Percentiles rank a stretch among this genome's conserved stretches.
phyloP scores from a whole-genome alignment of 1,140 invertebrate genomes.

The Homalodisca vitripennis region DNA sequence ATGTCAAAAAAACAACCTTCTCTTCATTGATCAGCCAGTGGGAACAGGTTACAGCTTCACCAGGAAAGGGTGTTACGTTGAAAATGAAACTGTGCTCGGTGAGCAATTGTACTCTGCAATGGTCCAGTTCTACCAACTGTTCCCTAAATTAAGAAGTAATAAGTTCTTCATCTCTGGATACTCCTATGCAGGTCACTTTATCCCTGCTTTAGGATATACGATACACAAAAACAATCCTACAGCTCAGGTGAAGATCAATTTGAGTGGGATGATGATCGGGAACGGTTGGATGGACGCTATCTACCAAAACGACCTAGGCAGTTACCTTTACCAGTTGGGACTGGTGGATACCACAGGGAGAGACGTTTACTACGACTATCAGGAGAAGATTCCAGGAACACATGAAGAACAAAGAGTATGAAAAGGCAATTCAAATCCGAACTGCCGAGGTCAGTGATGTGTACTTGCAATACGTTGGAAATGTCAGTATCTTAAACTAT shows the following conservation, averaged over 20 bases:
- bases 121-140: constrained; percentile 68
- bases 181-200: constrained; percentile 84
- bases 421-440: neutral
- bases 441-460: constrained; percentile 53
- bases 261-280: constrained; percentile 75
- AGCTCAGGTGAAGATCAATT: constrained; percentile 55
- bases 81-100: constrained; percentile 57
- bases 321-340: constrained; percentile 79
- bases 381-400: constrained; percentile 17
- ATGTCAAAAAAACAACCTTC: constrained; percentile 29
- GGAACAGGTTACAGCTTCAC: constrained; percentile 63
- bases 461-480: constrained; percentile 61
- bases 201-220: constrained; percentile 72
- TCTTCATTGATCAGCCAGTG: constrained; percentile 75
- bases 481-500: constrained; percentile 76
- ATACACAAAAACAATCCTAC: constrained; percentile 68
- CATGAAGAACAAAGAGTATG: constrained; percentile 18
- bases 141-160: constrained; percentile 62
- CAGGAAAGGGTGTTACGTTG: constrained; percentile 60
- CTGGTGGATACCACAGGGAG: constrained; percentile 43
- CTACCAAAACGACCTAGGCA: constrained; percentile 72
- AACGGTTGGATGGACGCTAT: constrained; percentile 81
- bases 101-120: constrained; percentile 33
- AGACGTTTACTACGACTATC: constrained; percentile 39
- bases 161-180: constrained; percentile 81